These are phyloP conservation scores for Limenitis camilla DNA, from an alignment of 2,888 invertebrate species.

Conservation along the genomic window DNA sequence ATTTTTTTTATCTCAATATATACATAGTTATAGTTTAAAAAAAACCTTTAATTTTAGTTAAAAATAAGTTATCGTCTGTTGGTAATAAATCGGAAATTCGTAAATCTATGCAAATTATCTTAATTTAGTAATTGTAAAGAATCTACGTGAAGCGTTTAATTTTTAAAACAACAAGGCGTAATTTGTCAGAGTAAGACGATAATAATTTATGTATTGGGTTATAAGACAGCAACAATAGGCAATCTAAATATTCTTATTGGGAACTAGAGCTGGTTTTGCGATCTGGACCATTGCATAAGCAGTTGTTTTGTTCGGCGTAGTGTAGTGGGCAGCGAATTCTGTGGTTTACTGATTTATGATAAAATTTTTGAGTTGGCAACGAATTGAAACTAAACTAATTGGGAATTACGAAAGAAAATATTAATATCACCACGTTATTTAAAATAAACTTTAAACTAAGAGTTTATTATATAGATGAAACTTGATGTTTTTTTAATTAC, in stretches of 20 bases:
- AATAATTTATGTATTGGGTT: slow-evolving; percentile 4
- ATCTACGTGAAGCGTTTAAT: too few relatives aligned
- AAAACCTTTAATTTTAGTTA: too few relatives aligned
- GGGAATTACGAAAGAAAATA: slow-evolving; percentile 37
- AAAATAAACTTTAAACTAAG: not conserved
- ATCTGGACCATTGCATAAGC: slow-evolving; percentile 59
- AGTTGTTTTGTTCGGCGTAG: slow-evolving; percentile 40
- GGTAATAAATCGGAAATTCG: too few relatives aligned
- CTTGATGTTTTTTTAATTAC: not conserved
- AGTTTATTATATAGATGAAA: too few relatives aligned
- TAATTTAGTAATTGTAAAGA: too few relatives aligned
- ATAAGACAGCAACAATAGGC: slow-evolving; percentile 17
- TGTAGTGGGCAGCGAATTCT: slow-evolving; percentile 40
- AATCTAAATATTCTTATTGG: slow-evolving; percentile 23
- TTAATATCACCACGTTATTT: too few relatives aligned
- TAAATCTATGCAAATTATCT: too few relatives aligned
- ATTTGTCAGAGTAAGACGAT: too few relatives aligned
- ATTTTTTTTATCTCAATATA: too few relatives aligned
- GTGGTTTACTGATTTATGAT: slow-evolving; percentile 41
- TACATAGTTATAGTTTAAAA: too few relatives aligned
- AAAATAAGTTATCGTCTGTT: too few relatives aligned
- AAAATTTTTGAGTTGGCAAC: slow-evolving; percentile 51
- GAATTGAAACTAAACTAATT: slow-evolving; percentile 42
- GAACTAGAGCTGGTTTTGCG: slow-evolving; percentile 32
- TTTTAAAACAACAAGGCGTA: too few relatives aligned